Conservation (phyloP, 92 coral and sea anemone genomes). For the Porites rus region DNA sequence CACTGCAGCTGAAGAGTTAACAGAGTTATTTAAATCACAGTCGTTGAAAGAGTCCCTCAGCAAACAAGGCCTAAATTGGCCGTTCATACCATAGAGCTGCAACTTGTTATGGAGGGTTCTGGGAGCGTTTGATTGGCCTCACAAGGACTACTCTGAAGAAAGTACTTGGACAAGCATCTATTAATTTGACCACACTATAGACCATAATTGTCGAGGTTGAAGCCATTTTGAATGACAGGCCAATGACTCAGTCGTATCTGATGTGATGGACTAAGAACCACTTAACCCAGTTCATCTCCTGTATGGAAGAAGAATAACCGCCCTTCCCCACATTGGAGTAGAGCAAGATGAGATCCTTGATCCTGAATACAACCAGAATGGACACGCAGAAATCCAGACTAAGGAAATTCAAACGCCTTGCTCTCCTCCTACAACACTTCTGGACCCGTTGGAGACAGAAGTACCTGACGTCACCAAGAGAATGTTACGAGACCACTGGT, state of each 20-base stretch:
- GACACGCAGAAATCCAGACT: constrained; percentile 7
- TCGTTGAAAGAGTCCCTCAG: constrained; percentile 48
- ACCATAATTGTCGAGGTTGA: constrained; percentile 30
- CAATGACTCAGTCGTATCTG: constrained; percentile 59
- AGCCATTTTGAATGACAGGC: constrained; percentile 22
- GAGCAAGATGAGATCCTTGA: constrained; percentile 43
- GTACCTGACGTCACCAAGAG: constrained; percentile 29
- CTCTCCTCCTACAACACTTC: constrained; percentile 50
- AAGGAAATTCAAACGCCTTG: constrained; percentile 33
- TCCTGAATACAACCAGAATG: constrained; percentile 15
- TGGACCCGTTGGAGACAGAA: constrained; percentile 57
- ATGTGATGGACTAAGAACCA: constrained; percentile 46
- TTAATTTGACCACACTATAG: constrained; percentile 28
- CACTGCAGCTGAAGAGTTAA: constrained; percentile 10
- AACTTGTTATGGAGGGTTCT: constrained; percentile 70
- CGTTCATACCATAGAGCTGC: constrained; percentile 62
- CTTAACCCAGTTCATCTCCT: constrained; percentile 1
- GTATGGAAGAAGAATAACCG: constrained; percentile 61
- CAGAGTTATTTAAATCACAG: constrained; percentile 43
- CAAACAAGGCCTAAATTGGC: constrained; percentile 48
- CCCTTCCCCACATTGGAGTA: constrained; percentile 56
- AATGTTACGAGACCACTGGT: too few relatives aligned
- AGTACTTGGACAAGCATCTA: constrained; percentile 49
- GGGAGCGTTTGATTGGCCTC: constrained; percentile 61
- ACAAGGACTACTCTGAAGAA: constrained; percentile 52